Evolutionary conservation across 2,888 invertebrate genomes (phyloP).

Genomic region (Tribolium freemani): DNA sequence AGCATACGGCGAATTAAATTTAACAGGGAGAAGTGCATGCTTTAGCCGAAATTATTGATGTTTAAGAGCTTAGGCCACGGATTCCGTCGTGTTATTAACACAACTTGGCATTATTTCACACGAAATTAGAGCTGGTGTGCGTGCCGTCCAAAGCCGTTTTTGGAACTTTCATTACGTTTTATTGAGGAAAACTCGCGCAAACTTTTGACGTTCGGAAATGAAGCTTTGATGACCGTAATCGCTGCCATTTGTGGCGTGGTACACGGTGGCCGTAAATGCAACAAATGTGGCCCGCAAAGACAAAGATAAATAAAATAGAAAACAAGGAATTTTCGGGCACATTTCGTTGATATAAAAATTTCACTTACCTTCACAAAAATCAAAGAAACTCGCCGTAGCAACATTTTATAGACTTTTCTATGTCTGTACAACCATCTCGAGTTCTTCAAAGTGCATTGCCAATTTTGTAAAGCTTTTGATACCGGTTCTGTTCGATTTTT

Average conservation of each 20-base stretch:
- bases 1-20: conserved; percentile 17
- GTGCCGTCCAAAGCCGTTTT: conserved; percentile 14
- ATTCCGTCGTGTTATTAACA: background rate
- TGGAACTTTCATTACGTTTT: conserved; percentile 15
- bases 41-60: conserved; percentile 8
- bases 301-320: too few species aligned
- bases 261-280: background rate
- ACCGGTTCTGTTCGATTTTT: too few species aligned
- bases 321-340: too few species aligned
- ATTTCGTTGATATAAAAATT: too few species aligned
- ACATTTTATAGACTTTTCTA: too few species aligned
- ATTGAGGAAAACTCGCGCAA: conserved; percentile 7
- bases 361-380: too few species aligned
- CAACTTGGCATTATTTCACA: background rate
- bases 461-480: too few species aligned
- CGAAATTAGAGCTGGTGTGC: background rate
- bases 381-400: too few species aligned
- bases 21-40: conserved; percentile 3
- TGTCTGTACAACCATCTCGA: too few species aligned
- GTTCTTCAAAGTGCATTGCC: too few species aligned
- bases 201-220: conserved; percentile 25
- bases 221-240: background rate
- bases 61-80: background rate
- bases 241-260: background rate
- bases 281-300: too few species aligned